Evolutionary conservation across 2,888 invertebrate species (phyloP).

Genomic region (Frankliniella intonsa): DNA sequence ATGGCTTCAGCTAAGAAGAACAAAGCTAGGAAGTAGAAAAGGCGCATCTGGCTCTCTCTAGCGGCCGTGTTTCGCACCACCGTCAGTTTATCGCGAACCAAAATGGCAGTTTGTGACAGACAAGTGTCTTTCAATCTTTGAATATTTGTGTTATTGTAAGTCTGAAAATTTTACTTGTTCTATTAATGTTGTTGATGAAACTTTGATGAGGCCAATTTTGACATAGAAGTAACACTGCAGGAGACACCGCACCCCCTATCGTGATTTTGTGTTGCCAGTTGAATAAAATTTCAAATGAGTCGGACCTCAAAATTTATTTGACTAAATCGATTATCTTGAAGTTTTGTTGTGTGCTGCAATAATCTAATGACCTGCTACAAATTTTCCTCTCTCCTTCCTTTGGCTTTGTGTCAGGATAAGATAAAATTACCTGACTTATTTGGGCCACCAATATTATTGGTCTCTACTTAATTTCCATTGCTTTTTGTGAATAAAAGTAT

Average conservation of each 20-base stretch:
- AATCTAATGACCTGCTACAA: background rate
- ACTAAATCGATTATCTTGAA: background rate
- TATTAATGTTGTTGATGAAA: too few relatives aligned
- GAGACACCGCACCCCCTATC: background rate
- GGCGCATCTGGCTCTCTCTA: background rate
- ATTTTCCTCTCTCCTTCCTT: background rate
- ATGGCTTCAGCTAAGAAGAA: background rate
- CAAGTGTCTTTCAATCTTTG: background rate
- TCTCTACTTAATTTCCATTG: background rate
- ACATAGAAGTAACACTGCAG: too few relatives aligned
- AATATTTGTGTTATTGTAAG: constrained; percentile 13
- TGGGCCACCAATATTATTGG: background rate
- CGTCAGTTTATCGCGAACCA: constrained; percentile 4
- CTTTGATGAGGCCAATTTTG: too few relatives aligned
- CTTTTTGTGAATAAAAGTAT: background rate
- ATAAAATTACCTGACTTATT: background rate
- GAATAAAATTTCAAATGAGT: background rate
- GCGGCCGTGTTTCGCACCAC: background rate
- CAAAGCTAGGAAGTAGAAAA: background rate
- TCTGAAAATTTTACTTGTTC: background rate
- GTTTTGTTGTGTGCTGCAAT: background rate
- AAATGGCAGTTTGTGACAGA: constrained; percentile 23
- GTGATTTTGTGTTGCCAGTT: background rate
- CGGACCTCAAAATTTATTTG: background rate
- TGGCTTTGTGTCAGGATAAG: background rate